Evolutionary conservation across 1,140 invertebrate species (phyloP), one percentile per base, ranked within the genome.

Genomic region (Lepidurus packardi): DNA sequence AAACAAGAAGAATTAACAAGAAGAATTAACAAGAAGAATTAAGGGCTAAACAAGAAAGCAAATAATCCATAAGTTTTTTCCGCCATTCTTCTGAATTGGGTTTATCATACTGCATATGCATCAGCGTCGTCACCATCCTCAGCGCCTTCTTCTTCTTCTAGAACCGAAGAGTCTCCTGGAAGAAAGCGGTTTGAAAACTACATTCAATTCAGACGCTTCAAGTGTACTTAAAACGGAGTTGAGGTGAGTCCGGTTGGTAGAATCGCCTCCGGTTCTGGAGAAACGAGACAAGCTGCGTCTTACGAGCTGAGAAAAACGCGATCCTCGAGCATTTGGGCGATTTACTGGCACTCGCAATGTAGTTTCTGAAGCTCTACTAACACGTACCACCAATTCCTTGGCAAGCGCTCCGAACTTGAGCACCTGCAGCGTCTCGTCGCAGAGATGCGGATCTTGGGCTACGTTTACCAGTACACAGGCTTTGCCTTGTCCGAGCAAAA

Each of bases 391-490:
- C 44, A 89, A 87, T 83, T 91, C 88, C 83, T 90, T 92, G 0
- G 93, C 91, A 8, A 93, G 88, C 0, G 92, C 90, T 1, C 91
- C 89, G 82, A 92, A 92, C 81, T 90, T 90, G 0, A 96, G 83
- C 0, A 92, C 91, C 83, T 93, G 91, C 25, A 93, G 86, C 0
- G 93, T 95, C 85, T 96, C 94, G 79, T 93, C 90, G 83, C 91
- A 92, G 81, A 92, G 89, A 80, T 87, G 85, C 1, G 88, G 86
- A 43, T 87, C 83, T 8, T 92, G 92, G 83, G 91, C 93, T 0
- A 96, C 89, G 81, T 93, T 95, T 0, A 95, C 93, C 75, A 96
- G 91, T 88, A 96, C 91, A 11, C 88, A 86, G 65, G 93, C 89
- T 80, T 89, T 88, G 74, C 94, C 92, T 76, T 88, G 87, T 1